A percentile compares a stretch with the other conserved stretches of the same genome.
Evolutionary conservation across 1,140 invertebrate species (phyloP).

Genomic region (Hylyphantes graminicola): DNA sequence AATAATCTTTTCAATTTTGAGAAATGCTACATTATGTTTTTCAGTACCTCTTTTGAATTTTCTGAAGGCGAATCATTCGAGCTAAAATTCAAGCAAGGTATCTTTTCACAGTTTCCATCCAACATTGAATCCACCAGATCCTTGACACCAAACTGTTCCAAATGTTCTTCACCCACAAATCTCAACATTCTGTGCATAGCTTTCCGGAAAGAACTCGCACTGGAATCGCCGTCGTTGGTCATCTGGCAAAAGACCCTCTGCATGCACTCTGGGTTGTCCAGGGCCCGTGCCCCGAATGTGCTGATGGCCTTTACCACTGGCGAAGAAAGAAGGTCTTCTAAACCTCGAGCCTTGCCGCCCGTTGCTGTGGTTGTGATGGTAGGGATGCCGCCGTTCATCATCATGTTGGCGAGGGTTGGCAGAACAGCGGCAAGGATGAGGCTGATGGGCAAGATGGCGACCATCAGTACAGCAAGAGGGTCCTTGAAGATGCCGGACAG

Average conservation of each 20-base stretch:
- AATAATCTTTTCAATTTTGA: background rate
- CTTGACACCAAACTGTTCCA: slow-evolving; percentile 33
- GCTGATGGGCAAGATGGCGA: slow-evolving; percentile 32
- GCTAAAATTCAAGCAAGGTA: slow-evolving; percentile 19
- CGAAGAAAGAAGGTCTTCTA: background rate
- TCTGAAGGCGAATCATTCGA: background rate
- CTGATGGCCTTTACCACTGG: slow-evolving; percentile 37
- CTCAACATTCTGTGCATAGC: slow-evolving; percentile 17
- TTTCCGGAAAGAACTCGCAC: slow-evolving; percentile 32
- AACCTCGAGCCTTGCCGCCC: slow-evolving; percentile 18
- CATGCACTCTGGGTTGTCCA: slow-evolving; percentile 53
- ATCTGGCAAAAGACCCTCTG: slow-evolving; percentile 53
- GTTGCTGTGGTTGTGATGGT: slow-evolving; percentile 52
- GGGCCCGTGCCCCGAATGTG: slow-evolving; percentile 23
- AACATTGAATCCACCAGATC: slow-evolving; percentile 47
- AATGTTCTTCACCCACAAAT: slow-evolving; percentile 1
- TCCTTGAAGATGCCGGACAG: slow-evolving; percentile 28
- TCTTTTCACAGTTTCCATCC: slow-evolving; percentile 44
- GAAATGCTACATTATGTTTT: background rate
- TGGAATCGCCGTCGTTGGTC: slow-evolving; percentile 26
- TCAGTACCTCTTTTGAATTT: background rate
- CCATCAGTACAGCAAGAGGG: slow-evolving; percentile 16
- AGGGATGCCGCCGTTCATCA: slow-evolving; percentile 50
- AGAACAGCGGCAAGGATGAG: slow-evolving; percentile 53
- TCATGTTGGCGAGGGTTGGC: slow-evolving; percentile 54